Evolutionary conservation across 2,113 vertebrate species (phyloP).

Genomic region (Varanus komodoensis): DNA sequence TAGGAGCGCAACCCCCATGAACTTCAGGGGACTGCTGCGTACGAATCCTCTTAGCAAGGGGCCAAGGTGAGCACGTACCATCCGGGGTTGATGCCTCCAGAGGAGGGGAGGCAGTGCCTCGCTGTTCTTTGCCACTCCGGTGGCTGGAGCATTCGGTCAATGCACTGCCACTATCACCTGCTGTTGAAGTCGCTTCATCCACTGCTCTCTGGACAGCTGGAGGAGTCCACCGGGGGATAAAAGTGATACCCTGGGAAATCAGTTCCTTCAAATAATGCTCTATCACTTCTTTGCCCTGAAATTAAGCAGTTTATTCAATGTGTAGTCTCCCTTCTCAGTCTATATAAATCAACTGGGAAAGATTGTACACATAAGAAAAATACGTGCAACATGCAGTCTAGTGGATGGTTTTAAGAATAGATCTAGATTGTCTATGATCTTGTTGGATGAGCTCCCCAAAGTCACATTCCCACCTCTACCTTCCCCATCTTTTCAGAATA

Average conservation of each 20-base stretch:
- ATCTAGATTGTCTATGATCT: not conserved
- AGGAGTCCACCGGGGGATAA: constrained; percentile 83
- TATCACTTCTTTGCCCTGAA: constrained; percentile 88
- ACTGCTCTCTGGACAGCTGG: not conserved
- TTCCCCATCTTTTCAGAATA: not conserved
- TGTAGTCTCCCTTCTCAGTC: not conserved
- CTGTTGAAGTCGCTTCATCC: fast-evolving
- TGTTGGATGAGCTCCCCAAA: not conserved
- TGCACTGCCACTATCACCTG: fast-evolving
- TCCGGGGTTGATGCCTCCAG: constrained; percentile 65
- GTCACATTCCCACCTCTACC: not conserved
- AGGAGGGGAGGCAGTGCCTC: not conserved
- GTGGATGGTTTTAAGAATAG: not conserved
- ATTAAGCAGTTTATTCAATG: not conserved
- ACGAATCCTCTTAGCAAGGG: not conserved
- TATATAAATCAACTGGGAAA: not conserved
- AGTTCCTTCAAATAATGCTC: constrained; percentile 85
- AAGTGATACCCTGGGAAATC: constrained; percentile 82
- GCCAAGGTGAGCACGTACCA: constrained; percentile 57
- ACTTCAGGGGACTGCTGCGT: no score
- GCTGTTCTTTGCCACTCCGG: constrained; percentile 42
- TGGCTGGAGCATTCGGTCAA: not conserved
- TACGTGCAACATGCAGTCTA: not conserved
- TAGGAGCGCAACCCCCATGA: no score
- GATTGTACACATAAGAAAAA: not conserved